Percentiles rank a stretch among this genome's conserved stretches.
These are phyloP conservation scores for Nixonia krombeini DNA, from an alignment of 1,140 invertebrate genomes.

Conservation along the genomic window DNA sequence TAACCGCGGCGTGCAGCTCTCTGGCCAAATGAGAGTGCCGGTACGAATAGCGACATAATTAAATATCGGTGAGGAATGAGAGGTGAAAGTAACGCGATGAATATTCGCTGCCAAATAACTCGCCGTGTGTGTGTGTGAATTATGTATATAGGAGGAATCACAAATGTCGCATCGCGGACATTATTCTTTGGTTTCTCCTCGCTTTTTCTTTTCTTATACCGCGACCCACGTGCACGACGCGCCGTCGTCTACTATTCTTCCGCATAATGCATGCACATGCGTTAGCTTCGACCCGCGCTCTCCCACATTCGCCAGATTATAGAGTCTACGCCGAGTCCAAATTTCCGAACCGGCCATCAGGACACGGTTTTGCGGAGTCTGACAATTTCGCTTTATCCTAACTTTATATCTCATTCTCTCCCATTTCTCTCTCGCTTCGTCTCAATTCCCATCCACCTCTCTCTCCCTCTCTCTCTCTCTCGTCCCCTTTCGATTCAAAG, in stretches of 20 bases:
- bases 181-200: constrained; percentile 25
- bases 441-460: constrained; percentile 20
- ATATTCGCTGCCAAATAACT: constrained; percentile 25
- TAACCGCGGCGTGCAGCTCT: constrained; percentile 44
- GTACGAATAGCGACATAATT: constrained; percentile 42
- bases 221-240: constrained; percentile 15
- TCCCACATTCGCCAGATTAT: background rate
- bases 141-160: constrained; percentile 16
- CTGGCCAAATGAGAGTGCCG: constrained; percentile 41
- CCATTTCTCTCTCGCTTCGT: constrained; percentile 6
- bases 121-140: background rate
- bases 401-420: too few species aligned
- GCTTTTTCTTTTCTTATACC: background rate
- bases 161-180: constrained; percentile 8
- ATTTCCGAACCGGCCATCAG: constrained; percentile 26
- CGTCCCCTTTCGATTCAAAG: constrained; percentile 48
- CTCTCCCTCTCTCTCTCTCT: constrained; percentile 17
- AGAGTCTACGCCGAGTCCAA: too few species aligned
- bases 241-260: background rate
- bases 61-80: constrained; percentile 30
- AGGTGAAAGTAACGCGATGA: constrained; percentile 31
- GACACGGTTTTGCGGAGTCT: constrained; percentile 30
- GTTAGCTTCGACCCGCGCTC: background rate
- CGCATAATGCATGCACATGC: background rate
- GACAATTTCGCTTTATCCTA: constrained; percentile 16